Base-by-base conservation (phyloP, 2,797 vertebrate species). In the Bradypus variegatus region DNA sequence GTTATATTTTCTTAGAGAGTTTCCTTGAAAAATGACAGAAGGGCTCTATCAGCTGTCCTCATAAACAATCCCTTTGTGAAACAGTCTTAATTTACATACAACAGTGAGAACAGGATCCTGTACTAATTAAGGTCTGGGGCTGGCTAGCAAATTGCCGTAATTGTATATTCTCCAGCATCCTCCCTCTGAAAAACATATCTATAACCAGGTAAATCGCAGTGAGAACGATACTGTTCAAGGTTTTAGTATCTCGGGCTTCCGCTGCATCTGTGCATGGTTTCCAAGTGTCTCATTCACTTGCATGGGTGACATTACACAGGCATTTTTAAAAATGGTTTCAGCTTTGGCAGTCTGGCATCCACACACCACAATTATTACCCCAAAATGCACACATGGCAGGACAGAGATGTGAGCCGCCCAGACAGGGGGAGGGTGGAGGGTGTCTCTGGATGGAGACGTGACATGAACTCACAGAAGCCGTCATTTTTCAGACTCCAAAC, bases 21-120 rank as follows among this genome's bases (percentile, higher is more conserved):
- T 94, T 91, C 88, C 95, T 91, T 86, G 85, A 80, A 83, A 92
- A 88, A 83, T 31, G 90, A 90, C 77, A 95, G 86, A 92, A 91
- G 94, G 92, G 80, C 88, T 92, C 91, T 58, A 72, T 50, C 94
- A 48, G 70, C 55, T 10, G 0, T 31, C 87, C 86, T 90, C 88
- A 93, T 60, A 92, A 92, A 93, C 89, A 91, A 86, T 50, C 79
- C 83, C 93, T 95, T 93, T 90, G 92, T 94, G 86, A 91, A 88
- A 89, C 64, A 76, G 62, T 89, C 92, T 95, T 94, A 31, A 94
- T 96, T 96, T 96, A 93, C 88, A 96, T 89, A 96, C 90, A 89
- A 95, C 91, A 90, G 90, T 93, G 90, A 94, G 92, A 94, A 41
- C 1, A 87, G 92, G 73, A 86, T 76, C 83, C 91, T 70, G 77